phyloP scores from a whole-genome alignment of 2,797 vertebrate species.

The Poliocrania exsul region DNA sequence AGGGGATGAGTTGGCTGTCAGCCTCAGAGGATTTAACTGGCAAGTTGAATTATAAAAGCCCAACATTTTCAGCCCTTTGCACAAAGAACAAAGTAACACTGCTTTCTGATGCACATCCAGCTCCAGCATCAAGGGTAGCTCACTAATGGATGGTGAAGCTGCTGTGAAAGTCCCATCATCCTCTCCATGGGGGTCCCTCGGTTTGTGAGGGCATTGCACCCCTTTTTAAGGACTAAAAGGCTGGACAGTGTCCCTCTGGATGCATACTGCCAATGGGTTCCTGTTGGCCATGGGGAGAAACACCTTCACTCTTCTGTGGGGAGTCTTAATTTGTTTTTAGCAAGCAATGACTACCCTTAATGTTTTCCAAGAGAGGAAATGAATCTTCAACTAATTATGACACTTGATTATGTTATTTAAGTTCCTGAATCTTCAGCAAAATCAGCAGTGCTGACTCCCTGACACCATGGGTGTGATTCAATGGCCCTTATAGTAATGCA shows the following conservation, averaged over 20 bases:
- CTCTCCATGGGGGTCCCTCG: slow-evolving; percentile 64
- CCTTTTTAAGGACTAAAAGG: slow-evolving; percentile 54
- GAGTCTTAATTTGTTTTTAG: slow-evolving; percentile 76
- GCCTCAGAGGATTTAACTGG: slow-evolving; percentile 45
- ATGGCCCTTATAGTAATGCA: background rate
- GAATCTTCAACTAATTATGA: slow-evolving; percentile 74
- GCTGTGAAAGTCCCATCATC: slow-evolving; percentile 72
- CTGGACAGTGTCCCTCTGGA: slow-evolving; percentile 31
- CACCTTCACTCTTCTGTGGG: slow-evolving; percentile 73
- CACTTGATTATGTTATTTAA: slow-evolving; percentile 73
- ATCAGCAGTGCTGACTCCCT: slow-evolving; percentile 25
- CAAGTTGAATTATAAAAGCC: slow-evolving; percentile 4
- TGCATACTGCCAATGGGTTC: slow-evolving; percentile 79
- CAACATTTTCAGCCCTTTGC: background rate
- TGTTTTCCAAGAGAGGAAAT: slow-evolving; percentile 75
- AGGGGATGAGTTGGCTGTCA: background rate
- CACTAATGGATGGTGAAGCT: slow-evolving; percentile 76
- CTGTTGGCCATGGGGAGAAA: slow-evolving; percentile 74
- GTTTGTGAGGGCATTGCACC: slow-evolving; percentile 75
- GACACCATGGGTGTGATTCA: background rate
- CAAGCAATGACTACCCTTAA: slow-evolving; percentile 71
- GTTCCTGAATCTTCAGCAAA: slow-evolving; percentile 64
- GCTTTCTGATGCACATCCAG: slow-evolving; percentile 64
- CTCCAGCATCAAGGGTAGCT: slow-evolving; percentile 81
- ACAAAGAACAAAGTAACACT: background rate